Conservation (phyloP, 2,888 invertebrate species). For the Slavum lentiscoides region DNA sequence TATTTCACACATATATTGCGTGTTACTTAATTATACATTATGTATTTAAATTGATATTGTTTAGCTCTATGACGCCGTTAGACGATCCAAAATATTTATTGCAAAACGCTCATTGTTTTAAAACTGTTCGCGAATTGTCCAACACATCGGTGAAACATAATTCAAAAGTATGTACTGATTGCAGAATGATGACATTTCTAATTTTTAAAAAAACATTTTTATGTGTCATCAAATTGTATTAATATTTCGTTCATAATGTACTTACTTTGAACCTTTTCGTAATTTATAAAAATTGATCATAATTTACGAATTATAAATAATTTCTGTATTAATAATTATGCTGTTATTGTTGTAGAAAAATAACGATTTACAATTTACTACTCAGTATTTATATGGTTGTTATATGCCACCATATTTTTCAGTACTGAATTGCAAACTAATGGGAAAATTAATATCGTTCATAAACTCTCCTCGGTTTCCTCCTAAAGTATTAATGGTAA, state of each 20-base stretch:
- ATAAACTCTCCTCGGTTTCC: background rate
- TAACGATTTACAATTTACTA: slow-evolving; percentile 4
- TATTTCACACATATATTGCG: background rate
- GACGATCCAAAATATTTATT: slow-evolving; percentile 18
- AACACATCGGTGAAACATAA: background rate
- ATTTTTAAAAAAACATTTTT: too few relatives aligned
- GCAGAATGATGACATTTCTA: too few relatives aligned
- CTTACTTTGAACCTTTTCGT: too few relatives aligned
- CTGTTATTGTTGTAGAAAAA: slow-evolving; percentile 10
- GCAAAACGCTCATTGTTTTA: slow-evolving; percentile 24
- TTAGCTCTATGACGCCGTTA: slow-evolving; percentile 4
- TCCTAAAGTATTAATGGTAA: slow-evolving; percentile 16
- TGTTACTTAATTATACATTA: background rate
- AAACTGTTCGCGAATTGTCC: background rate
- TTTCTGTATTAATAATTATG: background rate
- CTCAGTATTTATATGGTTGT: slow-evolving; percentile 33
- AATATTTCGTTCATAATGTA: too few relatives aligned
- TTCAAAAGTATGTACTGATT: background rate
- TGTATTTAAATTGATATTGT: slow-evolving; percentile 5
- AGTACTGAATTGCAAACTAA: slow-evolving; percentile 18
- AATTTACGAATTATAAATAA: background rate
- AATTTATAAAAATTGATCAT: background rate
- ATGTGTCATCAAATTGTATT: too few relatives aligned
- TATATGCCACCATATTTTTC: slow-evolving; percentile 39
- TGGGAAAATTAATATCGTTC: slow-evolving; percentile 6